Base-by-base conservation (phyloP, 2,888 invertebrate genomes). In the Idaea aversata region DNA sequence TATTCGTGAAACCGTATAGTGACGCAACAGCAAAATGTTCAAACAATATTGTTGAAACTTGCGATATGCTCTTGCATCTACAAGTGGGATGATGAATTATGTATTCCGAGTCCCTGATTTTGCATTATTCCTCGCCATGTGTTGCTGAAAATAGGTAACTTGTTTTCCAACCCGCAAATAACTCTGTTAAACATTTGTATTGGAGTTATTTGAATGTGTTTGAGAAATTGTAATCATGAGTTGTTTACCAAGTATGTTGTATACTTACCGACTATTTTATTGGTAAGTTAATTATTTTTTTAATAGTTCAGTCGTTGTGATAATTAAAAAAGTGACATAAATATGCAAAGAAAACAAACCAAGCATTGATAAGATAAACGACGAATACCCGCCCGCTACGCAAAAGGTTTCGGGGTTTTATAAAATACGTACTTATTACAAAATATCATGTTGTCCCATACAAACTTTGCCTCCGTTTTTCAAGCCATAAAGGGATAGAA, bases 121-220 rank as follows among this genome's bases (percentile, higher is more conserved):
- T 47, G 58, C 61, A 63, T 67, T 67, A 67, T 67, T 62, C 67
- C 61, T n/a, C 34, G 59, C 57, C 67, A 67, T 67, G 67, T 47
- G 47, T 47, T 13, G 13, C 47, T 47, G 47, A 47, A 47, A 47
- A 10, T 10, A 25, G 25, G 25, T 25, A 47, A 47, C 47, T 47
- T 47, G 47, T 47, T 47, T 47, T 7, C 47, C 2, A 47, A 10
- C 47, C 47, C 10, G 5, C 47, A 47, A 47, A 47, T 47, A 47
- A 47, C 47, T 47, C 10, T 4, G 47, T 7, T 10, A 47, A 47
- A 47, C 47, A 47, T 47, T 47, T 47, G 47, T 13, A 47, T 47
- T 47, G 47, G 7, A 47, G 10, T 47, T 47, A 47, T 47, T 47
- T 47, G 13, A 13, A 47, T 7, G 47, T 6, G 13, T 13, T 47